Evolutionary conservation across 2,888 invertebrate species (phyloP), one percentile per base, ranked within the genome.

Genomic region (Epiblema foenella): DNA sequence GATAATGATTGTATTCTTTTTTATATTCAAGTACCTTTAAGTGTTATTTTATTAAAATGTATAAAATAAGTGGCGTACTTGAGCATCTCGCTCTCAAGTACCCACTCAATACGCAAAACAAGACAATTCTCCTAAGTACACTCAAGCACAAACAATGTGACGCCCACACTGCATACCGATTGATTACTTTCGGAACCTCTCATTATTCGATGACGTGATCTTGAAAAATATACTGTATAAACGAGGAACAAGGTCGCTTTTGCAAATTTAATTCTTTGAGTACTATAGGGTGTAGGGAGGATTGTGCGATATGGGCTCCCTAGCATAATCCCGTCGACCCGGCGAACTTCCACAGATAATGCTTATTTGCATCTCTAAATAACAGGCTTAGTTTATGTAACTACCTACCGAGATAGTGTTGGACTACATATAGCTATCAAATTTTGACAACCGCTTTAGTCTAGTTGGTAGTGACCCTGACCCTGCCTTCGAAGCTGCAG

Each of bases 291-390:
- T 51, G 29, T 51, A 10, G 18, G 9, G n/a, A 63, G 51, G 33
- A 18, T 20, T 20, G 4, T n/a, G 17, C 8, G 15, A 52, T 54
- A 15, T 33, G n/a, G 11, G 64, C 52, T 39, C 42, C 64, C 57
- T 57, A 39, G 57, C 66, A 42, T 58, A 69, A 42, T 52, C 52
- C 20, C 9, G 42, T 8, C 51, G 42, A 39, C n/a, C 59, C 52
- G 20, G 4, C 66, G 12, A 66, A 46, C 29, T 46, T 64, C 39
- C 39, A 15, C 20, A 52, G 69, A 69, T 69, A 64, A 58, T 42
- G 51, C 39, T 51, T 69, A 69, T 69, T 64, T 64, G 64, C 69
- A 65, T 59, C 52, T 65, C 39, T 52, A 39, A 58, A 58, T 33
- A 24, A 58, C 51, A 18, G 51, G 51, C 52, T 52, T 52, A 59